Percentiles rank a stretch among this genome's conserved stretches.
phyloP scores from a whole-genome alignment of 2,113 vertebrate genomes.

The Pandion haliaetus region DNA sequence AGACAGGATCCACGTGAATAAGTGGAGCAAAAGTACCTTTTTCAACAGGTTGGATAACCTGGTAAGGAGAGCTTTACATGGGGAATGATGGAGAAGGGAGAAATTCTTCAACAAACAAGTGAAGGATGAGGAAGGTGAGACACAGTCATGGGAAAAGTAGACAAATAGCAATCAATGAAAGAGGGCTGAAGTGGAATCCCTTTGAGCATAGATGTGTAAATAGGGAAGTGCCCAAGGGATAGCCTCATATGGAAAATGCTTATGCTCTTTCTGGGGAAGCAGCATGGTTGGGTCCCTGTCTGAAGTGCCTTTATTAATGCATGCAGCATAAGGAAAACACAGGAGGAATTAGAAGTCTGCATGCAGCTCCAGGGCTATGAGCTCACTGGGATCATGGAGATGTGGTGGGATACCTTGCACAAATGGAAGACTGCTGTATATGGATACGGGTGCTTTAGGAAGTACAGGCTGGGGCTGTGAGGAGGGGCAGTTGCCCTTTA shows the following conservation, averaged over 20 bases:
- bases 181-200: neutral
- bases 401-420: neutral
- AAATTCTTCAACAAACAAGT: neutral
- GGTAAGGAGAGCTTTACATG: neutral
- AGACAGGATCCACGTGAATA: neutral
- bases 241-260: neutral
- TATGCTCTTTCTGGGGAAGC: neutral
- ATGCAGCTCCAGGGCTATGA: neutral
- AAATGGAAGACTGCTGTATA: neutral
- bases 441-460: neutral
- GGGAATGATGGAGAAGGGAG: neutral
- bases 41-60: neutral
- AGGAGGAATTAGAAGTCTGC: neutral
- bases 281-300: neutral
- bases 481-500: neutral
- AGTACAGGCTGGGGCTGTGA: neutral
- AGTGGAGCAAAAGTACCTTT: neutral
- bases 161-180: neutral
- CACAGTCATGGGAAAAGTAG: neutral
- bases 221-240: neutral
- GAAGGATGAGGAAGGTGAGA: neutral
- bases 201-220: neutral
- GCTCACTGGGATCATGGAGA: neutral
- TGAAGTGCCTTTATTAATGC: neutral
- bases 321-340: neutral